A percentile compares a stretch with the other conserved stretches of the same genome.
Conservation (phyloP, 2,113 vertebrate genomes). For the rabbit (Oryctolagus cuniculus) region DNA sequence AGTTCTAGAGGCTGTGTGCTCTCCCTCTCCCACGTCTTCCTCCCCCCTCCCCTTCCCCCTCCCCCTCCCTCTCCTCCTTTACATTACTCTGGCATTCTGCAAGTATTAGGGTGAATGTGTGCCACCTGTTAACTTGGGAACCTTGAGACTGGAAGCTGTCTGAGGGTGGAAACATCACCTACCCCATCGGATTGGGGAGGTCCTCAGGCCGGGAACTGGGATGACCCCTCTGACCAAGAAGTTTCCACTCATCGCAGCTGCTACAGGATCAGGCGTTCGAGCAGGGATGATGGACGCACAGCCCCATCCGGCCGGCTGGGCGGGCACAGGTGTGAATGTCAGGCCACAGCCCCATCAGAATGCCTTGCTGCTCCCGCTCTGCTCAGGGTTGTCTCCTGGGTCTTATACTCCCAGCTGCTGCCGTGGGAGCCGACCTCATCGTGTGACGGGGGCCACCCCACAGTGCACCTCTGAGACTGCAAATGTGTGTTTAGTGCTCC, state of each 20-base stretch:
- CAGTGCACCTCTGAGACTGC: background rate
- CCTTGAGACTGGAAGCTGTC: background rate
- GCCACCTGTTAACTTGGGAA: background rate
- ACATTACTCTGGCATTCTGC: background rate
- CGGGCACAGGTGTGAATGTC: background rate
- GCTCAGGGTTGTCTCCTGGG: background rate
- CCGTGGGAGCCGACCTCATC: background rate
- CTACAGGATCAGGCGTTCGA: background rate
- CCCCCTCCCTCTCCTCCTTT: too few species aligned
- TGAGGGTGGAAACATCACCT: too few species aligned
- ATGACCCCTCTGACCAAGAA: background rate
- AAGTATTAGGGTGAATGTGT: background rate
- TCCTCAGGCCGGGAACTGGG: background rate
- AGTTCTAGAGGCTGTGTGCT: background rate
- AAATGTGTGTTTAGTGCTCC: background rate
- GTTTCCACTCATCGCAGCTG: background rate
- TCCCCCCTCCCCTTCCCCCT: too few species aligned
- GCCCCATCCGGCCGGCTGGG: background rate
- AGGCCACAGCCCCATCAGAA: background rate
- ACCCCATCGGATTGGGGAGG: background rate
- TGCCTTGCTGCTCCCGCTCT: background rate
- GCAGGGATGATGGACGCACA: background rate
- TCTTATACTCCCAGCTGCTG: rapidly evolving
- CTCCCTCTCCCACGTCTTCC: too few species aligned
- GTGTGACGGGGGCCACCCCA: background rate